These are phyloP conservation scores for Pollachius pollachius DNA, from an alignment of 2,113 vertebrate genomes.

Conservation along the genomic window DNA sequence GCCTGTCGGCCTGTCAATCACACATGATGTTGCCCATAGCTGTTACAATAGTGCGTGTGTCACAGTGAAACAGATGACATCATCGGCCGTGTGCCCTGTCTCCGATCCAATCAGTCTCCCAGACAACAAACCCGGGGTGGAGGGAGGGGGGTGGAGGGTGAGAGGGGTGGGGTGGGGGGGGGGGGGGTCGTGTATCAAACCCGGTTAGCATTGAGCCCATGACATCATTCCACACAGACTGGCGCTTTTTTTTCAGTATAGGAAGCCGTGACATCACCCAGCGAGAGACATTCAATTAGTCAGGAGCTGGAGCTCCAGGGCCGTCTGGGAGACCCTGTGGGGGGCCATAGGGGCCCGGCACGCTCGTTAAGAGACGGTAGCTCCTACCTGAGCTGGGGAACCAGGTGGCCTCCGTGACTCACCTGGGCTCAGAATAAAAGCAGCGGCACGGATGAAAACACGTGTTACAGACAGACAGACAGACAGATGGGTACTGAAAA, in stretches of 20 bases:
- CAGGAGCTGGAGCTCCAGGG: conserved; percentile 34
- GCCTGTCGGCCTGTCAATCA: conserved; percentile 41
- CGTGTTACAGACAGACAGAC: too few relatives aligned
- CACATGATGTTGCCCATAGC: conserved; percentile 35
- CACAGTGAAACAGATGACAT: conserved; percentile 63
- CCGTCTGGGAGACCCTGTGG: conserved; percentile 26
- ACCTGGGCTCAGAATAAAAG: too few relatives aligned
- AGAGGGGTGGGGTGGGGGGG: too few relatives aligned
- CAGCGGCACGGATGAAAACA: too few relatives aligned
- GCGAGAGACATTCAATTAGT: conserved; percentile 43
- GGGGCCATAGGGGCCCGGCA: conserved; percentile 18
- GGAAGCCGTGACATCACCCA: conserved; percentile 56
- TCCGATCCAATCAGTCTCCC: too few relatives aligned
- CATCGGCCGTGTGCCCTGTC: conserved; percentile 50
- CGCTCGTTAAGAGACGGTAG: conserved; percentile 5
- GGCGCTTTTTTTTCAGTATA: conserved; percentile 27
- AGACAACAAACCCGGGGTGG: too few relatives aligned
- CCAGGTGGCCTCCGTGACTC: conserved; percentile 43
- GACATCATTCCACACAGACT: conserved; percentile 43
- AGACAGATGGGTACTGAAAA: too few relatives aligned
- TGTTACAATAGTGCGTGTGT: conserved; percentile 41
- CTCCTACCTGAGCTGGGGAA: conserved; percentile 28
- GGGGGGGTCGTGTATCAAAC: conserved; percentile 3
- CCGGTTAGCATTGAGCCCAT: conserved; percentile 46
- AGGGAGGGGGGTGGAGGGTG: too few relatives aligned